Conservation (phyloP, 2,797 vertebrate species). For the Bufotes viridis region DNA sequence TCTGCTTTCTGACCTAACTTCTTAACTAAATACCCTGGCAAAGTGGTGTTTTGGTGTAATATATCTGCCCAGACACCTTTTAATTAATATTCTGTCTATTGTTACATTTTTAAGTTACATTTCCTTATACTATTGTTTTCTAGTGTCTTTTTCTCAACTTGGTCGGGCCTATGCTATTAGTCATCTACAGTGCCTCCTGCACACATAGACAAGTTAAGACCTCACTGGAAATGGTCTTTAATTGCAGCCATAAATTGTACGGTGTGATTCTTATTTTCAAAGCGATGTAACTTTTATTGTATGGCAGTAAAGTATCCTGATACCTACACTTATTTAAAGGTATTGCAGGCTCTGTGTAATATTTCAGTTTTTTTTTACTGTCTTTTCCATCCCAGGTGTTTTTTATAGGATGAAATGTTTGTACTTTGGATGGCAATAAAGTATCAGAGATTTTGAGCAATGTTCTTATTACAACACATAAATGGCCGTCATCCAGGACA, state of each 20-base stretch:
- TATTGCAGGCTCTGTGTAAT: conserved; percentile 15
- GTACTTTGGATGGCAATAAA: conserved; percentile 33
- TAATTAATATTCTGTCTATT: background rate
- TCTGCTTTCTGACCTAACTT: no score
- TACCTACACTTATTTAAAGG: conserved; percentile 55
- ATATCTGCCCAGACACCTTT: background rate
- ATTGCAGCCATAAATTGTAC: conserved; percentile 46
- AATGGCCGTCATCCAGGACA: background rate
- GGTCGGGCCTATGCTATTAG: background rate
- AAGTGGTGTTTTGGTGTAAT: background rate
- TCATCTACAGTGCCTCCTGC: conserved; percentile 32
- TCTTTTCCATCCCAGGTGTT: conserved; percentile 26
- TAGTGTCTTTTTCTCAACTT: background rate
- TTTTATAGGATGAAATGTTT: conserved; percentile 45
- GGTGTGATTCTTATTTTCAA: conserved; percentile 50
- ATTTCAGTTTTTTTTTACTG: conserved; percentile 40
- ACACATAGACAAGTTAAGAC: conserved; percentile 46
- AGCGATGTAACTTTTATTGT: conserved; percentile 53
- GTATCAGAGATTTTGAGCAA: background rate
- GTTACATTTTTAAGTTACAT: background rate
- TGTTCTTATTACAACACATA: conserved; percentile 1
- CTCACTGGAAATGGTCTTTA: conserved; percentile 46
- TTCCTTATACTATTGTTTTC: conserved; percentile 2
- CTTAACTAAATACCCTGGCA: background rate
- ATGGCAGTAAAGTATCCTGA: conserved; percentile 46